A percentile compares a stretch with the other conserved stretches of the same genome.
These are phyloP conservation scores for Oncorhynchus clarkii DNA, from an alignment of 2,113 vertebrate species.

Conservation along the genomic window DNA sequence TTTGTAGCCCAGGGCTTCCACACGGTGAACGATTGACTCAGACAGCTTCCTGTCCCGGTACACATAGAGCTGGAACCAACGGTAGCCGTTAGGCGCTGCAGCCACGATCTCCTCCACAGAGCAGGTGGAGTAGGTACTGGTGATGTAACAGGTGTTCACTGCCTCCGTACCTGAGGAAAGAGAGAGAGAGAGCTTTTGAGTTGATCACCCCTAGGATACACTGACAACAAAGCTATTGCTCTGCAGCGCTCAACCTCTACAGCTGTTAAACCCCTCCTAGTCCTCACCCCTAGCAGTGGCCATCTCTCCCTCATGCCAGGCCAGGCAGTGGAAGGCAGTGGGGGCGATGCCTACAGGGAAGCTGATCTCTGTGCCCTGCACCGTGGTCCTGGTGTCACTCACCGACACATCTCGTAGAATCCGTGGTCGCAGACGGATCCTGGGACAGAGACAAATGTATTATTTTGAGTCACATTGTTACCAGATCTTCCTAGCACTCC, in stretches of 20 bases:
- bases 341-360: constrained; percentile 91
- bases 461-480: no score
- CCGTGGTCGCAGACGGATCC: constrained; percentile 84
- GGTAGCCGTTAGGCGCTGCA: constrained; percentile 76
- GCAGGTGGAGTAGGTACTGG: constrained; percentile 87
- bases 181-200: no score
- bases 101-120: constrained; percentile 83
- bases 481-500: background rate
- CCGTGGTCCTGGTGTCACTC: constrained; percentile 79
- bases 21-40: constrained; percentile 79
- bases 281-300: constrained; percentile 88
- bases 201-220: no score
- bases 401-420: constrained; percentile 80
- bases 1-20: constrained; percentile 82
- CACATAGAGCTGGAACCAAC: constrained; percentile 94
- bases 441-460: constrained; percentile 37
- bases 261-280: no score
- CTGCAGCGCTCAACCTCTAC: no score
- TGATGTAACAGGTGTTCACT: constrained; percentile 81
- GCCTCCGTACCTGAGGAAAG: constrained; percentile 77
- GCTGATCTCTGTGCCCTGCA: constrained; percentile 84
- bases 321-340: constrained; percentile 85
- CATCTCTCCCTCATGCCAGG: constrained; percentile 91
- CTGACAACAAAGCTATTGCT: no score
- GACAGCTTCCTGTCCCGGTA: constrained; percentile 81